Evolutionary conservation across 1,140 invertebrate genomes (phyloP).

Genomic region (Caerostris extrusa): DNA sequence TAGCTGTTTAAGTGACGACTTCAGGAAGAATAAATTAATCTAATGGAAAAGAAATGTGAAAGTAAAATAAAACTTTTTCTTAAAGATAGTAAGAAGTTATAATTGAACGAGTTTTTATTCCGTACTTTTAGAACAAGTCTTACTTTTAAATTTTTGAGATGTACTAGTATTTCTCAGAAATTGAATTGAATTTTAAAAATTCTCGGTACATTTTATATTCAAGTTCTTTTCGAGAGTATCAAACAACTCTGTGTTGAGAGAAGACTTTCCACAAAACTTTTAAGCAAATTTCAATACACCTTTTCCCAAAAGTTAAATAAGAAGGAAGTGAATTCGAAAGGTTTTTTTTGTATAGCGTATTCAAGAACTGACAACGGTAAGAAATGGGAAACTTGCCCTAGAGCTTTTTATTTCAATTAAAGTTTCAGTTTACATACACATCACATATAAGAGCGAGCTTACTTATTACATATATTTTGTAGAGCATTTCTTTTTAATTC

Average conservation of each 20-base stretch:
- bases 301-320: constrained; percentile 4
- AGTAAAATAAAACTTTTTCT: not conserved
- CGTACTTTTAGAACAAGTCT: not conserved
- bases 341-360: not conserved
- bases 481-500: no score
- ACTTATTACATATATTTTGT: no score
- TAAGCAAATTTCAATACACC: not conserved
- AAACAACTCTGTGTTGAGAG: not conserved
- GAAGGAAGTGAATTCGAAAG: not conserved
- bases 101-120: not conserved
- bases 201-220: not conserved
- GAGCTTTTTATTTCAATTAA: no score
- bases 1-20: not conserved
- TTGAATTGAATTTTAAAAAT: constrained; percentile 12
- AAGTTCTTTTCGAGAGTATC: not conserved
- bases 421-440: no score
- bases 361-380: not conserved
- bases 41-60: not conserved
- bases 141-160: not conserved
- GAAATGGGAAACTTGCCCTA: no score
- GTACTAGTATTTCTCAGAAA: not conserved
- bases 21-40: not conserved
- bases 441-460: no score
- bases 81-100: not conserved
- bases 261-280: not conserved